These are phyloP conservation scores for Heterocephalus glaber DNA, from an alignment of 2,113 vertebrate genomes.

Conservation along the genomic window DNA sequence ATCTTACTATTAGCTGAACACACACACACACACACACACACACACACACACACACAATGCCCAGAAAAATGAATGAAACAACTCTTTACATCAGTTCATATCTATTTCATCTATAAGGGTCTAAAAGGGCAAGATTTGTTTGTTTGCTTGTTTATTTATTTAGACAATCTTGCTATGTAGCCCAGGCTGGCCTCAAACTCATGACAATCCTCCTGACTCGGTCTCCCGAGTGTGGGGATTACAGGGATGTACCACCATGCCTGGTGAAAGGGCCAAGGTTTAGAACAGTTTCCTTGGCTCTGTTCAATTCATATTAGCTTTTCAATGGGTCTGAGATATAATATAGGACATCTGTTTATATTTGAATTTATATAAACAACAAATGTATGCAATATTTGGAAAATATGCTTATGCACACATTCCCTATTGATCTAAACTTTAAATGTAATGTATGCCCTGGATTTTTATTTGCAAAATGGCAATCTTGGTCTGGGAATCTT, in stretches of 20 bases:
- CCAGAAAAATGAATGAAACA: background rate
- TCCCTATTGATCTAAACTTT: background rate
- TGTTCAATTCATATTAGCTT: background rate
- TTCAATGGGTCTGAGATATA: background rate
- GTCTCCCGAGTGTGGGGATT: too few relatives aligned
- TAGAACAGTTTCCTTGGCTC: background rate
- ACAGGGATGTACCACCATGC: too few relatives aligned
- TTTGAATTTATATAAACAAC: background rate
- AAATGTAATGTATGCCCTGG: background rate
- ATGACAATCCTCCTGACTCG: too few relatives aligned
- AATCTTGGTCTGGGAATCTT: background rate
- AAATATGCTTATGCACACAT: background rate
- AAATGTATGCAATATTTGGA: background rate
- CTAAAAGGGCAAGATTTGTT: too few relatives aligned
- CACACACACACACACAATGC: background rate
- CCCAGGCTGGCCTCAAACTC: too few relatives aligned
- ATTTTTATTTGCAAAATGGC: slow-evolving; percentile 44
- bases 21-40: background rate
- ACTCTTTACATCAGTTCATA: background rate
- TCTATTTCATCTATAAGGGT: background rate
- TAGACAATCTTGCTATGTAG: too few relatives aligned
- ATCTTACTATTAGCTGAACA: background rate
- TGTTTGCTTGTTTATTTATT: too few relatives aligned
- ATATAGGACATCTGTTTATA: background rate
- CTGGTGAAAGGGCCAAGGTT: too few relatives aligned